A percentile compares a stretch with the other conserved stretches of the same genome.
These are phyloP conservation scores for Ctenochaetus hawaiiensis DNA, from an alignment of 2,797 vertebrate species.

Conservation along the genomic window DNA sequence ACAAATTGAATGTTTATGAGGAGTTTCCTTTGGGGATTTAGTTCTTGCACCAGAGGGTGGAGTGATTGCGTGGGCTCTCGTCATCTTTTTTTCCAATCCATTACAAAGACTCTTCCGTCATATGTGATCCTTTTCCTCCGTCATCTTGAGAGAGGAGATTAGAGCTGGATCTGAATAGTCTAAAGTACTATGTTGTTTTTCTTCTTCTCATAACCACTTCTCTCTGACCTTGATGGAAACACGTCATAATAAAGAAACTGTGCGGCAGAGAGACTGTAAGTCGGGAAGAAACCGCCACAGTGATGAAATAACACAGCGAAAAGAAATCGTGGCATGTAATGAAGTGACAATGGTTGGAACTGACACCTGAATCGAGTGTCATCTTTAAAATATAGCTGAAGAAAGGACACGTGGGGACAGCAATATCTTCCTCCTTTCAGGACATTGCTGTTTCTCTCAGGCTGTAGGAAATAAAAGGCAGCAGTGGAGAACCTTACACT, in stretches of 20 bases:
- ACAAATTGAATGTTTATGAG: constrained; percentile 82
- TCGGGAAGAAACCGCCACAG: constrained; percentile 7
- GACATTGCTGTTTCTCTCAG: constrained; percentile 38
- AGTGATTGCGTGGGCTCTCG: constrained; percentile 79
- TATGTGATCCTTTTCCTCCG: constrained; percentile 66
- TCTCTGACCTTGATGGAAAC: constrained; percentile 68
- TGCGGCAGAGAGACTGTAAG: constrained; percentile 24
- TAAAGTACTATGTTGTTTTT: constrained; percentile 42
- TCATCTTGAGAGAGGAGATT: constrained; percentile 76
- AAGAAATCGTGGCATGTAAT: constrained; percentile 47
- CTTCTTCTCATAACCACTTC: constrained; percentile 31
- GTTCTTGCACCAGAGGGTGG: constrained; percentile 81
- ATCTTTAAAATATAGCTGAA: constrained; percentile 45
- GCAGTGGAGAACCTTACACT: constrained; percentile 33
- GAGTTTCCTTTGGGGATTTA: constrained; percentile 81
- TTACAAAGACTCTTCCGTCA: constrained; percentile 75
- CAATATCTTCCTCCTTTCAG: constrained; percentile 42
- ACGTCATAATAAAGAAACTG: constrained; percentile 44
- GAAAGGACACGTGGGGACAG: constrained; percentile 44
- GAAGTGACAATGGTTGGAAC: constrained; percentile 42
- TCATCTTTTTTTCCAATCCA: constrained; percentile 74
- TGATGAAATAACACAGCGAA: constrained; percentile 45
- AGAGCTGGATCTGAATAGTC: constrained; percentile 66
- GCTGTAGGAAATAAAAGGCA: constrained; percentile 56
- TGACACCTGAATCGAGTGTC: constrained; percentile 54